These are phyloP conservation scores for Podarcis raffonei DNA, from an alignment of 2,113 vertebrate species.

Conservation along the genomic window DNA sequence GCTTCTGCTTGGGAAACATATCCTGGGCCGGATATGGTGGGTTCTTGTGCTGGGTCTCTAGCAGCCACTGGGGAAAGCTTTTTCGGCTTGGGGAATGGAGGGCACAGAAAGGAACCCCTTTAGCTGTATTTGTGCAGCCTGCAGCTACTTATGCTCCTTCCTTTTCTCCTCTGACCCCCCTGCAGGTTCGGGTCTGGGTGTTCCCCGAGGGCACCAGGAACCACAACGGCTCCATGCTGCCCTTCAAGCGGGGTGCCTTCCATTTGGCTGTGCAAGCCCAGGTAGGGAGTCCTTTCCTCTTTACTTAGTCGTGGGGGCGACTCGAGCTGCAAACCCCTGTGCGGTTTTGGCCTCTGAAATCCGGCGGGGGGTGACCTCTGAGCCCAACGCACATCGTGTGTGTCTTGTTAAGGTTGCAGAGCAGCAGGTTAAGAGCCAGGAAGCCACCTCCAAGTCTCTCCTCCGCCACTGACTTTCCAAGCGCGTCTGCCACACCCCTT, in stretches of 20 bases:
- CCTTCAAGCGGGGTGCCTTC: slow-evolving; percentile 80
- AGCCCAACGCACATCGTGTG: neutral
- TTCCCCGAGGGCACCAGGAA: slow-evolving; percentile 80
- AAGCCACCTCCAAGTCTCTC: neutral
- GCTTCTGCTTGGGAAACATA: too few species aligned
- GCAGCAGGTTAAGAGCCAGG: neutral
- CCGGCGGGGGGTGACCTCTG: neutral
- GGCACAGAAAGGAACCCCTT: neutral
- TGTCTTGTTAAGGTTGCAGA: neutral
- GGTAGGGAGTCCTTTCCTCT: slow-evolving; percentile 46
- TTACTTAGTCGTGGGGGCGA: neutral
- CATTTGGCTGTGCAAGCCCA: slow-evolving; percentile 79
- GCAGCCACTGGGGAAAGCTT: neutral
- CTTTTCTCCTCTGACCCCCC: neutral
- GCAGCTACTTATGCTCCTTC: neutral
- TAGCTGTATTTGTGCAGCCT: neutral
- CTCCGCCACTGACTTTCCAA: too few species aligned
- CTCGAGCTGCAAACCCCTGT: neutral
- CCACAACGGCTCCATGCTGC: slow-evolving; percentile 77
- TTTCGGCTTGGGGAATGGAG: neutral
- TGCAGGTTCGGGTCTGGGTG: slow-evolving; percentile 79
- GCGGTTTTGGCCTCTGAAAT: neutral
- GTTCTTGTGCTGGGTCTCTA: neutral
- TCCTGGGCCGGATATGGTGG: too few species aligned
- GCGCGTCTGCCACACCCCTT: too few species aligned